These are phyloP conservation scores for Euspilapteryx auroguttella DNA, from an alignment of 2,888 invertebrate species.

Conservation along the genomic window DNA sequence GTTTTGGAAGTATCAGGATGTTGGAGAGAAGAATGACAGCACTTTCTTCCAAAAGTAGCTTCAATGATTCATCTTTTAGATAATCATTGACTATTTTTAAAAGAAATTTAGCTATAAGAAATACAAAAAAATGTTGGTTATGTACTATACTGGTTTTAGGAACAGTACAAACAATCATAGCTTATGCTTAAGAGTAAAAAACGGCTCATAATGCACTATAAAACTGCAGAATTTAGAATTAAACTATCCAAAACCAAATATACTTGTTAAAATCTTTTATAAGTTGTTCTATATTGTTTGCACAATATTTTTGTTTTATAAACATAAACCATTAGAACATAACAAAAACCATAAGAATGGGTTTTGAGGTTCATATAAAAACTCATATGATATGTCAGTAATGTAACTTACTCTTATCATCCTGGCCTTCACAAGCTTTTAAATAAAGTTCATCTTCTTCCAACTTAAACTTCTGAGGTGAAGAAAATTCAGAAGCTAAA, in stretches of 20 bases:
- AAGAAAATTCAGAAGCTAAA: slow-evolving; percentile 12
- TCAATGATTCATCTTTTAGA: slow-evolving; percentile 18
- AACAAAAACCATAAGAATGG: too few species aligned
- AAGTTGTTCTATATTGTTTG: too few species aligned
- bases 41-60: slow-evolving; percentile 16
- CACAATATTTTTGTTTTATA: too few species aligned
- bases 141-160: not conserved
- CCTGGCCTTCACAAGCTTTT: slow-evolving; percentile 16
- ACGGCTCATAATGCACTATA: too few species aligned
- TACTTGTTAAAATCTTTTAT: too few species aligned
- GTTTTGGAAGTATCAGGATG: slow-evolving; percentile 16
- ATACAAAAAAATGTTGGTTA: not conserved
- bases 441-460: slow-evolving; percentile 11
- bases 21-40: slow-evolving; percentile 17
- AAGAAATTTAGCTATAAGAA: slow-evolving; percentile 28
- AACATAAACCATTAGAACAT: too few species aligned
- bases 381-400: too few species aligned
- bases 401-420: slow-evolving; percentile 37
- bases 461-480: slow-evolving; percentile 1
- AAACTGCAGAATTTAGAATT: too few species aligned
- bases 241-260: too few species aligned
- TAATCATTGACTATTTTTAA: slow-evolving; percentile 24
- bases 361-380: too few species aligned
- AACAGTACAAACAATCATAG: too few species aligned
- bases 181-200: too few species aligned